Evolutionary conservation across 2,888 invertebrate species (phyloP).

Genomic region (Ectemnius cavifrons): DNA sequence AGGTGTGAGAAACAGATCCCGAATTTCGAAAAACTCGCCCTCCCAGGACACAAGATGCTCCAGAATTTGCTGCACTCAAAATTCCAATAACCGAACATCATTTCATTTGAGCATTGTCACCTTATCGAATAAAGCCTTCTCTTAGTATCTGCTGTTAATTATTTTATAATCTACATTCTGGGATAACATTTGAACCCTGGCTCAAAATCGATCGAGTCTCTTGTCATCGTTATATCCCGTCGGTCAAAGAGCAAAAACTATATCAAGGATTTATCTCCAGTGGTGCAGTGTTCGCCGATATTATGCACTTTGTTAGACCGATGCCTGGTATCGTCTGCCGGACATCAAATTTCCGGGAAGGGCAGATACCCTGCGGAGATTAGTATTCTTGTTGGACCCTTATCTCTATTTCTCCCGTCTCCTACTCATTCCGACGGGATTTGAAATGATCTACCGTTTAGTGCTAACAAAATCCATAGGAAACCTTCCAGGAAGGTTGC

Average conservation of each 20-base stretch:
- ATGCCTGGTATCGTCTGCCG: constrained; percentile 42
- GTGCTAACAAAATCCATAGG: too few species aligned
- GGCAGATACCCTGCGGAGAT: constrained; percentile 57
- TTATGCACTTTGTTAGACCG: too few species aligned
- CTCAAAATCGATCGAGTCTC: too few species aligned
- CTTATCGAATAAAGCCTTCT: neutral
- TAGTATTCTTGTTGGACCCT: constrained; percentile 7
- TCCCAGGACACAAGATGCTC: constrained; percentile 38
- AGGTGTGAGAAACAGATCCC: constrained; percentile 80
- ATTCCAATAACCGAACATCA: neutral
- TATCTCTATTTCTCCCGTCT: constrained; percentile 3
- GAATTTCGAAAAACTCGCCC: constrained; percentile 70
- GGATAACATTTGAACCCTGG: too few species aligned
- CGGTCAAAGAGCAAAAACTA: too few species aligned
- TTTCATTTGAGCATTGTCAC: neutral
- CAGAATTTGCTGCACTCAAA: neutral
- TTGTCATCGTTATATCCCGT: too few species aligned
- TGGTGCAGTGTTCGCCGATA: too few species aligned
- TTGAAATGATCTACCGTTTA: too few species aligned
- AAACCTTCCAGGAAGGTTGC: too few species aligned
- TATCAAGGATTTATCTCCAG: too few species aligned
- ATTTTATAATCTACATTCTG: neutral
- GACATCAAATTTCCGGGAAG: constrained; percentile 63
- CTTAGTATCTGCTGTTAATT: neutral
- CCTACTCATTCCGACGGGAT: neutral